phyloP scores from a whole-genome alignment of 2,797 vertebrate species.

The Bovichtus diacanthus region DNA sequence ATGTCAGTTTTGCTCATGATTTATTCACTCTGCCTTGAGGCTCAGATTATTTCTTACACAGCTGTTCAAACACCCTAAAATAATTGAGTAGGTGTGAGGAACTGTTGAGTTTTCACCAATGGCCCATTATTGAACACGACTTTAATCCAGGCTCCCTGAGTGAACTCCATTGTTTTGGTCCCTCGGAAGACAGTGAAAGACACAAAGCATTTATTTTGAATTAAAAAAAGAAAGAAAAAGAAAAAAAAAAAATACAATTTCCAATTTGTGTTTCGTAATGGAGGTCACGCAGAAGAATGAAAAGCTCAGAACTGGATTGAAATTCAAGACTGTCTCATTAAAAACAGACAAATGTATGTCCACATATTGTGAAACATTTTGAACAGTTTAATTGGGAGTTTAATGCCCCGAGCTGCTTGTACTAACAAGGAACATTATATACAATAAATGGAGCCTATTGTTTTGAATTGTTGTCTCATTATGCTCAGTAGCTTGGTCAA shows the following conservation, averaged over 20 bases:
- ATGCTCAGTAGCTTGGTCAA: neutral
- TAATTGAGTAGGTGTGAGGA: slow-evolving; percentile 19
- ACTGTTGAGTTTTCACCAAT: slow-evolving; percentile 2
- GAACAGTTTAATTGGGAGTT: slow-evolving; percentile 20
- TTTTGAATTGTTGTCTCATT: slow-evolving; percentile 2
- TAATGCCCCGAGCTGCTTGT: slow-evolving; percentile 12
- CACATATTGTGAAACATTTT: slow-evolving; percentile 21
- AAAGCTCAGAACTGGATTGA: slow-evolving; percentile 14
- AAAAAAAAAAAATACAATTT: neutral
- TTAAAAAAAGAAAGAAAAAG: neutral
- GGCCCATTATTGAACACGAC: slow-evolving; percentile 21
- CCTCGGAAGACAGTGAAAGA: neutral
- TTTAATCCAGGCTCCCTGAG: slow-evolving; percentile 2
- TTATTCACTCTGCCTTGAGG: slow-evolving; percentile 38
- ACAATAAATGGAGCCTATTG: slow-evolving; percentile 14
- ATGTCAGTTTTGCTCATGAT: slow-evolving; percentile 28
- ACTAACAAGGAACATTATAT: slow-evolving; percentile 19
- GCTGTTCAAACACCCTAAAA: slow-evolving; percentile 26
- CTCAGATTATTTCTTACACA: neutral
- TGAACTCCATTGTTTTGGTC: neutral
- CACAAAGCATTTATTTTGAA: neutral
- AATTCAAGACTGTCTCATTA: slow-evolving; percentile 46
- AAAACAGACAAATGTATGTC: slow-evolving; percentile 30
- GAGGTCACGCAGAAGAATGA: slow-evolving; percentile 33
- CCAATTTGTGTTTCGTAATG: slow-evolving; percentile 24